These are phyloP conservation scores for Cichladusa arquata DNA, from an alignment of 2,113 vertebrate genomes.

Conservation along the genomic window DNA sequence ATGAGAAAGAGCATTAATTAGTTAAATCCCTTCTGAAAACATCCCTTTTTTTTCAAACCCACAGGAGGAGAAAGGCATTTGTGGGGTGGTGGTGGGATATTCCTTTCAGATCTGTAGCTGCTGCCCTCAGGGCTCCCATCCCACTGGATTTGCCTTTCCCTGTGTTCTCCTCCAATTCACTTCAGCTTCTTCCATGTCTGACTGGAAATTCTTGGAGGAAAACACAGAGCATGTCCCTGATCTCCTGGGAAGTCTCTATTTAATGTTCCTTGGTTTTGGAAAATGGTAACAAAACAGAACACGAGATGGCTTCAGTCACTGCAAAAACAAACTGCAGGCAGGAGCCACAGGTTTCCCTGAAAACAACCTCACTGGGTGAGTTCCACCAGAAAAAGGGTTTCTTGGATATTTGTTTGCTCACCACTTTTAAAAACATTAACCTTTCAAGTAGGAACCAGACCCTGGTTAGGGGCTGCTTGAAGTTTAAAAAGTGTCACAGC, in stretches of 20 bases:
- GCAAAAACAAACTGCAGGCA: conserved; percentile 32
- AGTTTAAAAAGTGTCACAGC: neutral
- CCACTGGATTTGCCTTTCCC: neutral
- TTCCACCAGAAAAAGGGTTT: neutral
- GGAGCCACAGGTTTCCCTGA: neutral
- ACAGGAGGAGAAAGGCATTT: neutral
- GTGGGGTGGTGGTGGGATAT: neutral
- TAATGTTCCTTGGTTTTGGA: conserved; percentile 32
- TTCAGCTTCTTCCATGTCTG: neutral
- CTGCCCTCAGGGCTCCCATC: neutral
- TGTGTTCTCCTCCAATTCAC: neutral
- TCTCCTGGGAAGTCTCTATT: conserved; percentile 14
- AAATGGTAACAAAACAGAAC: conserved; percentile 37
- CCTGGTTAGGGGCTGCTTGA: neutral
- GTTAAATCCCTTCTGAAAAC: neutral
- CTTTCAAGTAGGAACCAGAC: conserved; percentile 6
- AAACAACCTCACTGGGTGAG: neutral
- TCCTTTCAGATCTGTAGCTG: neutral
- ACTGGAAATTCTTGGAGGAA: neutral
- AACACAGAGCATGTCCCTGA: neutral
- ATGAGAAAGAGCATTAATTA: neutral
- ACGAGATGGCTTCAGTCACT: neutral
- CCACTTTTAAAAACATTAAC: conserved; percentile 1
- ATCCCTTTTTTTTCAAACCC: neutral
- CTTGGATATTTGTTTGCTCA: conserved; percentile 10